These are phyloP conservation scores for Drosophila quinaria DNA, from an alignment of 2,888 invertebrate species.

Conservation along the genomic window DNA sequence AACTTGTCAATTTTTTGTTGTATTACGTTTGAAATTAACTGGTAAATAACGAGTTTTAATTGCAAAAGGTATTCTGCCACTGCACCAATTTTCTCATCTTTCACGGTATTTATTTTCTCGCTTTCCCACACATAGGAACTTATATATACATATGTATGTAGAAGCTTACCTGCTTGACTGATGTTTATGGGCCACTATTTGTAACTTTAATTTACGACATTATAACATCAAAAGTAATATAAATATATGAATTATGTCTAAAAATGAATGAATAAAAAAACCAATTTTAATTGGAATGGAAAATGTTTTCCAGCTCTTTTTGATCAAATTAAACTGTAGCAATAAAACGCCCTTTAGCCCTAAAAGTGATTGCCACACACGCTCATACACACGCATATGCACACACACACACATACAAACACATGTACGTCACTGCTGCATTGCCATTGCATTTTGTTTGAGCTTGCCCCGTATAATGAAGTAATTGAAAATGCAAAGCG, in stretches of 20 bases:
- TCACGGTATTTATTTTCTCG: neutral
- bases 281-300: slow-evolving; percentile 7
- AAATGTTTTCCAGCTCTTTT: slow-evolving; percentile 21
- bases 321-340: slow-evolving; percentile 19
- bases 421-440: slow-evolving; percentile 1
- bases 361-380: slow-evolving; percentile 3
- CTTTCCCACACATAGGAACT: neutral
- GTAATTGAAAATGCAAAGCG: slow-evolving; percentile 80
- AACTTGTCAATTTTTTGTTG: slow-evolving; percentile 60
- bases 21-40: slow-evolving; percentile 73
- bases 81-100: neutral
- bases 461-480: slow-evolving; percentile 60
- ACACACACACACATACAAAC: neutral
- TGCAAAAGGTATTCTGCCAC: slow-evolving; percentile 49
- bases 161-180: slow-evolving; percentile 25
- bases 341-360: slow-evolving; percentile 10
- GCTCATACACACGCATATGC: neutral
- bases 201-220: neutral
- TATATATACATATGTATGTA: too few species aligned
- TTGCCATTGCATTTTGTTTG: slow-evolving; percentile 57
- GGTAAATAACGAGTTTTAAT: slow-evolving; percentile 72
- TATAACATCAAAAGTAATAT: neutral
- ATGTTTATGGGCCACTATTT: slow-evolving; percentile 38
- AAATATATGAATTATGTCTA: neutral
- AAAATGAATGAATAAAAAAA: neutral